phyloP scores from a whole-genome alignment of 2,888 invertebrate genomes.

The Minunthozetes semirufus region DNA sequence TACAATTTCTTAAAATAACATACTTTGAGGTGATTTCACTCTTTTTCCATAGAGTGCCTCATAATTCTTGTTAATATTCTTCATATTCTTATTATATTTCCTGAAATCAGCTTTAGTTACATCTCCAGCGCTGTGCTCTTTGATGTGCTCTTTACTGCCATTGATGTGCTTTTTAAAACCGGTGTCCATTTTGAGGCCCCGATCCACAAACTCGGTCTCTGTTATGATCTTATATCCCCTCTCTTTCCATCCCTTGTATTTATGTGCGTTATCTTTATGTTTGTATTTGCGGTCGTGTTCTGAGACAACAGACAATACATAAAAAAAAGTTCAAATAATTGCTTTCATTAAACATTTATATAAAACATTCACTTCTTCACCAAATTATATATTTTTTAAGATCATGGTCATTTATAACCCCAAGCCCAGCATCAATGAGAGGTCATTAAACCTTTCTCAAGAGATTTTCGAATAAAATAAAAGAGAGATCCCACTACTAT shows the following conservation, averaged over 20 bases:
- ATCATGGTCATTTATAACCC: neutral
- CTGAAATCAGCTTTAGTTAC: neutral
- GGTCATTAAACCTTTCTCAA: too few relatives aligned
- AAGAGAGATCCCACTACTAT: neutral
- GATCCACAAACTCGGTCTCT: slow-evolving; percentile 41
- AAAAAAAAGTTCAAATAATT: neutral
- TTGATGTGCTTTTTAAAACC: neutral
- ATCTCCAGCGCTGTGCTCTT: slow-evolving; percentile 19
- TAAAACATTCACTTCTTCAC: too few relatives aligned
- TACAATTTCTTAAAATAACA: neutral
- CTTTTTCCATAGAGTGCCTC: neutral
- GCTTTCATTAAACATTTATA: too few relatives aligned
- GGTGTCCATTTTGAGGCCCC: slow-evolving; percentile 37
- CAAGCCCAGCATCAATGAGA: neutral
- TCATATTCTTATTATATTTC: slow-evolving; percentile 6
- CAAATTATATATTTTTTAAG: neutral
- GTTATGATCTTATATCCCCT: slow-evolving; percentile 43
- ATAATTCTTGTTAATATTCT: slow-evolving; percentile 9
- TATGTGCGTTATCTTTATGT: slow-evolving; percentile 35
- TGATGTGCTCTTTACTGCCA: slow-evolving; percentile 7
- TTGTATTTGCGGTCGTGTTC: slow-evolving; percentile 39
- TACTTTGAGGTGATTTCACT: neutral
- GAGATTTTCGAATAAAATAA: too few relatives aligned
- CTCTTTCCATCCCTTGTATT: slow-evolving; percentile 41
- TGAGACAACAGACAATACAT: slow-evolving; percentile 13